These are phyloP conservation scores for Eupelmus urozonus DNA, from an alignment of 2,888 invertebrate genomes.

Conservation along the genomic window DNA sequence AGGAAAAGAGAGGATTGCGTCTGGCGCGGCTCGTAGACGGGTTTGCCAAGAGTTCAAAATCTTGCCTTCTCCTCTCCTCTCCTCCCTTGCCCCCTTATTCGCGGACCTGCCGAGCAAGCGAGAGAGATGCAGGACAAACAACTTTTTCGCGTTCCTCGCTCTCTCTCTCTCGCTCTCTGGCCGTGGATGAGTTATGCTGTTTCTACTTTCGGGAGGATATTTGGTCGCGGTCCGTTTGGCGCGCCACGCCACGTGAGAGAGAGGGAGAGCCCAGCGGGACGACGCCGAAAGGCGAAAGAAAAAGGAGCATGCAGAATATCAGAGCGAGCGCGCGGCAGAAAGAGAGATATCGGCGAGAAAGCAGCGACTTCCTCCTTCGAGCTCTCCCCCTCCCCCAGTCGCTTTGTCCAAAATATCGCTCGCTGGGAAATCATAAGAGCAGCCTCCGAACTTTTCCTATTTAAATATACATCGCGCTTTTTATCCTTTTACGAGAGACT, in stretches of 20 bases:
- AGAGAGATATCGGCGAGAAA: constrained; percentile 24
- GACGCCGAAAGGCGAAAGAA: constrained; percentile 59
- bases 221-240: constrained; percentile 71
- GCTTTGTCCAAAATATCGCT: constrained; percentile 37
- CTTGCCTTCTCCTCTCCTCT: constrained; percentile 63
- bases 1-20: constrained; percentile 44
- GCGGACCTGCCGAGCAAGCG: constrained; percentile 26
- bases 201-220: constrained; percentile 72
- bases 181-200: constrained; percentile 69
- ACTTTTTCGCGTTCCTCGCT: constrained; percentile 70
- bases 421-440: constrained; percentile 46
- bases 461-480: constrained; percentile 35
- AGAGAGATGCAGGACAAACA: constrained; percentile 73
- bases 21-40: constrained; percentile 65
- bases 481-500: constrained; percentile 30
- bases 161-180: constrained; percentile 17
- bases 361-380: constrained; percentile 29
- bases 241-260: constrained; percentile 67
- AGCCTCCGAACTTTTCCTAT: constrained; percentile 50
- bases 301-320: constrained; percentile 1
- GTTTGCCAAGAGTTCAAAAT: constrained; percentile 73
- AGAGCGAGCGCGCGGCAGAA: constrained; percentile 3
- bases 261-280: constrained; percentile 54
- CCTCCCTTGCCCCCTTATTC: no score
- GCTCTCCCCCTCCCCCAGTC: neutral